Conservation (phyloP, 2,888 invertebrate genomes). For the Melanophora roralis region DNA sequence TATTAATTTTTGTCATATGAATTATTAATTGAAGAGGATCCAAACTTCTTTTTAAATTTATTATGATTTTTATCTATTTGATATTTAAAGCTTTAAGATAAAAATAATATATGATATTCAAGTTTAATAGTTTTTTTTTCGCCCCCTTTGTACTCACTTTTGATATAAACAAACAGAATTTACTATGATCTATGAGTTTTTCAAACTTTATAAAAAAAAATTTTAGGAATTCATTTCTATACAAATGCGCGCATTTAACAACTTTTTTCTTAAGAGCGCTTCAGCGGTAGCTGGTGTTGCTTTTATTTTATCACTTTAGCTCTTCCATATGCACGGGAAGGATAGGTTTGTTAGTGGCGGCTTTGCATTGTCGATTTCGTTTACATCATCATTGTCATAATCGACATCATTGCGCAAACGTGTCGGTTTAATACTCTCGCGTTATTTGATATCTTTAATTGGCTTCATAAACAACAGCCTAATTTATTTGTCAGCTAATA, state of each 20-base stretch:
- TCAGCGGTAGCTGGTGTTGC: slow-evolving; percentile 35
- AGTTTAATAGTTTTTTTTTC: slow-evolving; percentile 56
- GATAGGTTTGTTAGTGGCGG: not conserved
- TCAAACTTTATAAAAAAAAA: slow-evolving; percentile 45
- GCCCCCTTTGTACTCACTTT: not conserved
- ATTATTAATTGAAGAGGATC: slow-evolving; percentile 10
- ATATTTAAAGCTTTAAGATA: slow-evolving; percentile 48
- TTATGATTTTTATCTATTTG: slow-evolving; percentile 19
- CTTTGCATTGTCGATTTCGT: slow-evolving; percentile 5
- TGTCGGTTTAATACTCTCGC: slow-evolving; percentile 66
- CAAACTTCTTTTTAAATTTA: not conserved
- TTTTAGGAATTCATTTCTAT: slow-evolving; percentile 10
- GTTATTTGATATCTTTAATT: slow-evolving; percentile 72
- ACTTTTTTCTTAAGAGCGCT: not conserved
- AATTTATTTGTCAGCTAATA: slow-evolving; percentile 73
- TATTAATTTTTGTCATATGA: slow-evolving; percentile 26
- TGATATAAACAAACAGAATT: not conserved
- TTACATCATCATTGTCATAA: slow-evolving; percentile 21
- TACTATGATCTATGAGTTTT: slow-evolving; percentile 69
- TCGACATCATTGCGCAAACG: slow-evolving; percentile 57
- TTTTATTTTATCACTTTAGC: slow-evolving; percentile 1
- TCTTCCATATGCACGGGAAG: too few species aligned
- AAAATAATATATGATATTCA: slow-evolving; percentile 47
- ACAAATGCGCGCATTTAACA: not conserved
- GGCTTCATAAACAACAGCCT: slow-evolving; percentile 68